Percentiles rank a stretch among this genome's conserved stretches.
Conservation (phyloP, 37 sponge, comb jelly and placozoan genomes). For the Aplysina aerophoba region DNA sequence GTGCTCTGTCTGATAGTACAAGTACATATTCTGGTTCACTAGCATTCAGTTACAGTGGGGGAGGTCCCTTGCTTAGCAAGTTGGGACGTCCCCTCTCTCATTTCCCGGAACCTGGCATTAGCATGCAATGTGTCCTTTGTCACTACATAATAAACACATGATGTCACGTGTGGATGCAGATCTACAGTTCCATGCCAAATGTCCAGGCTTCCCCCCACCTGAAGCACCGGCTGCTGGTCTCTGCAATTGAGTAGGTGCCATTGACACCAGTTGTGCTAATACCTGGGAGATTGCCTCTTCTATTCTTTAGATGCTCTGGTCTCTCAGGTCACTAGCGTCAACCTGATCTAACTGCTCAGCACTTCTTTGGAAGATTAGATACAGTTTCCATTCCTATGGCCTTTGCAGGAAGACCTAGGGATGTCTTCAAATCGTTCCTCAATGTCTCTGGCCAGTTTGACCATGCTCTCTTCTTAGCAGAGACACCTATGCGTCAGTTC, state of each 20-base stretch:
- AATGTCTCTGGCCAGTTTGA: background rate
- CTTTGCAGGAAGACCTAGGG: background rate
- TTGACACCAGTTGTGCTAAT: background rate
- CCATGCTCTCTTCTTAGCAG: background rate
- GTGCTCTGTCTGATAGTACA: background rate
- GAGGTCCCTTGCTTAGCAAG: no score
- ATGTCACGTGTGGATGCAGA: background rate
- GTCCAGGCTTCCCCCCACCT: background rate
- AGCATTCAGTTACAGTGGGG: no score
- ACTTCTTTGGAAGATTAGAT: background rate
- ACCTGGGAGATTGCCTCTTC: background rate
- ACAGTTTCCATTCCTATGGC: background rate
- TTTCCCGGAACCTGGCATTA: background rate
- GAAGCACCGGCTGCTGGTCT: background rate
- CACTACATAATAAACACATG: background rate
- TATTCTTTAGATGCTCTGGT: background rate
- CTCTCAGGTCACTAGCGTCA: background rate
- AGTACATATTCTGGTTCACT: no score
- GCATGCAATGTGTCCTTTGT: background rate
- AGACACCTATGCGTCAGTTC: background rate
- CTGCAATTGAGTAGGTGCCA: background rate
- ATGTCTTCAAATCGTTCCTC: no score
- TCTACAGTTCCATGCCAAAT: background rate
- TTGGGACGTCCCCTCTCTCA: background rate
- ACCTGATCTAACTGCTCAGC: background rate